These are phyloP conservation scores for Lerema accius DNA, from an alignment of 1,140 invertebrate genomes.

Conservation along the genomic window DNA sequence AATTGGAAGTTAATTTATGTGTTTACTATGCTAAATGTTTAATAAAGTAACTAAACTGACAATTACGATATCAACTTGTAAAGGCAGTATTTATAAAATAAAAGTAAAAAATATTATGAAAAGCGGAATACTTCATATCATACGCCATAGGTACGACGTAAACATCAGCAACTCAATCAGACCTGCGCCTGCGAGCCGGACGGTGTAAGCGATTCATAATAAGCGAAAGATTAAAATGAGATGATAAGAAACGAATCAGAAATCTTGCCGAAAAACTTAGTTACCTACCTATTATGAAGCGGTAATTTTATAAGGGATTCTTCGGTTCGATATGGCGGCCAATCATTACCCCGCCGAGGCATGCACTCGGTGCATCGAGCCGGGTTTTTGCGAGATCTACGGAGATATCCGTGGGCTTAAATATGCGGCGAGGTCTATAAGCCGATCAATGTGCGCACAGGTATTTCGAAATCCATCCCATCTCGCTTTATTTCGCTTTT, in stretches of 20 bases:
- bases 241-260: conserved; percentile 72
- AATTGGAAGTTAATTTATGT: background rate
- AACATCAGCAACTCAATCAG: conserved; percentile 66
- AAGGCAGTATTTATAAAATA: conserved; percentile 36
- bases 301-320: conserved; percentile 80
- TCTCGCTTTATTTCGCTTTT: conserved; percentile 51
- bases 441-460: conserved; percentile 58
- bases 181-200: conserved; percentile 41
- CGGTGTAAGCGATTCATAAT: conserved; percentile 70
- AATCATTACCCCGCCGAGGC: conserved; percentile 66
- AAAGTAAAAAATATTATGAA: conserved; percentile 28
- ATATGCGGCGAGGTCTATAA: conserved; percentile 56
- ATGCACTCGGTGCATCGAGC: conserved; percentile 51
- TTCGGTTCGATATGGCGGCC: conserved; percentile 68
- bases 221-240: conserved; percentile 76
- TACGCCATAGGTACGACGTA: conserved; percentile 22
- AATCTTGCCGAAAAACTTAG: conserved; percentile 75
- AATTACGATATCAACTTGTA: background rate
- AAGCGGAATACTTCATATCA: background rate
- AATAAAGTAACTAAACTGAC: background rate
- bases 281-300: conserved; percentile 67
- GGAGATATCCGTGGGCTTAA: conserved; percentile 60
- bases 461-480: conserved; percentile 62
- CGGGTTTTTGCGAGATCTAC: conserved; percentile 63
- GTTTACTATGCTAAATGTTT: too few relatives aligned